Base-by-base conservation (phyloP, 2,113 vertebrate species). In the Todiramphus saurophagus region DNA sequence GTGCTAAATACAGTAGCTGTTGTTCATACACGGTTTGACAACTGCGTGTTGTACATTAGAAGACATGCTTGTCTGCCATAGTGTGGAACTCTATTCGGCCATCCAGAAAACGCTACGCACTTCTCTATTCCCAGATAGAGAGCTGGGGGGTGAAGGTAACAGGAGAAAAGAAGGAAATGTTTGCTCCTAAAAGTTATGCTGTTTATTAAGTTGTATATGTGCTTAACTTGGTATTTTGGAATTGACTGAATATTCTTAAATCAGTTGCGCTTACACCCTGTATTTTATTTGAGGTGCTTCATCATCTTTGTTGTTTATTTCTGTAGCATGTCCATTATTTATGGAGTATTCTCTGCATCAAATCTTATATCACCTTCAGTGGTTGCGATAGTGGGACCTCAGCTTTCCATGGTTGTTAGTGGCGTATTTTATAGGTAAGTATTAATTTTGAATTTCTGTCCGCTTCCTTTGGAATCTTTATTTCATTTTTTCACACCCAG, bases 321-420 rank as follows among this genome's bases (percentile, higher is more conserved):
- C 25, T 90, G 25, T 86, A 99, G 99, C 97, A 98, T 99, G 99
- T 98, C 99, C 19, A 98, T 99, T 96, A 99, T 99, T 97, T 99
- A 99, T 41, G 98, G 99, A 9, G 99, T 99, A 18, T 99, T 99
- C 95, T 99, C 99, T 5, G 99, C 99, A 10, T 99, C 99, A 43
- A 99, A 99, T 95, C 97, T 99, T 68, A 97, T 99, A 16, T 99
- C 99, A 0, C 99, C 99, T 0, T 99, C 99, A 3, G 98, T 99
- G 96, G 99, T 99, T 55, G 98, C 99, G 1, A 55, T 99, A 68
- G 96, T 99, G 30, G 99, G 99, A 33, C 98, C 99, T 31, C 99
- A 99, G 3, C 96, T 99, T 9, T 99, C 99, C 25, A 99, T 99
- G 99, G 99, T 99, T 92, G 82, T 98, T 43, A 99, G 99, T 64